Percentiles rank a stretch among this genome's conserved stretches.
Evolutionary conservation across 2,888 invertebrate species (phyloP).

Genomic region (Vandiemenella viatica): DNA sequence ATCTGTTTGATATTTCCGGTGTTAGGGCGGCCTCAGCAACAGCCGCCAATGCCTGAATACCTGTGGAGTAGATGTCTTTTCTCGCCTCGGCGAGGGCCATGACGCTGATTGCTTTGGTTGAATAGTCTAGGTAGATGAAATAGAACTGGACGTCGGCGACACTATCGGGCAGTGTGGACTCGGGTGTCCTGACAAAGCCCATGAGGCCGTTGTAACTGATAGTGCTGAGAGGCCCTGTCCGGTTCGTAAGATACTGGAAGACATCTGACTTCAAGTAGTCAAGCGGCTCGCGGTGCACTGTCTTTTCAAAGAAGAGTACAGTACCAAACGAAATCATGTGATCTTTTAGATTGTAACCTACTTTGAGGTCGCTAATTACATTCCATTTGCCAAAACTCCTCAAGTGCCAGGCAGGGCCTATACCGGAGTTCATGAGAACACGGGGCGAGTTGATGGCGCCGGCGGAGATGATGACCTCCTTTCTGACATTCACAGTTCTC

Average conservation of each 20-base stretch:
- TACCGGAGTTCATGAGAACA: background rate
- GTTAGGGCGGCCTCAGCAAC: too few species aligned
- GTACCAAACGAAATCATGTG: background rate
- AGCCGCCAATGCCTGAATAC: too few species aligned
- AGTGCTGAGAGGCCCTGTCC: constrained; percentile 30
- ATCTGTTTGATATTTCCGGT: too few species aligned
- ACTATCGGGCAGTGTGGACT: too few species aligned
- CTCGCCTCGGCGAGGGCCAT: too few species aligned
- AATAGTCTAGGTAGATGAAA: too few species aligned
- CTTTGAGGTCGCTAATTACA: background rate
- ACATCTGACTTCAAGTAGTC: background rate
- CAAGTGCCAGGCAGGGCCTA: background rate
- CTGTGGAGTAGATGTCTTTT: too few species aligned
- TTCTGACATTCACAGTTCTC: background rate
- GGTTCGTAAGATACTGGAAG: constrained; percentile 30
- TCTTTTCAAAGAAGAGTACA: background rate
- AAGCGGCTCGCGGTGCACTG: too few species aligned
- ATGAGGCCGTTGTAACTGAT: constrained; percentile 33
- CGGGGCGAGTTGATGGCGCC: background rate
- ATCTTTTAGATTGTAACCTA: background rate
- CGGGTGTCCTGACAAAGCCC: constrained; percentile 38
- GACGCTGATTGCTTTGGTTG: too few species aligned
- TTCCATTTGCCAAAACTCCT: background rate
- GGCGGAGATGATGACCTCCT: background rate
- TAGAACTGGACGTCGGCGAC: too few species aligned